Evolutionary conservation across 2,113 vertebrate species (phyloP), one percentile per base, ranked within the genome.

Genomic region (Lagenorhynchus albirostris): DNA sequence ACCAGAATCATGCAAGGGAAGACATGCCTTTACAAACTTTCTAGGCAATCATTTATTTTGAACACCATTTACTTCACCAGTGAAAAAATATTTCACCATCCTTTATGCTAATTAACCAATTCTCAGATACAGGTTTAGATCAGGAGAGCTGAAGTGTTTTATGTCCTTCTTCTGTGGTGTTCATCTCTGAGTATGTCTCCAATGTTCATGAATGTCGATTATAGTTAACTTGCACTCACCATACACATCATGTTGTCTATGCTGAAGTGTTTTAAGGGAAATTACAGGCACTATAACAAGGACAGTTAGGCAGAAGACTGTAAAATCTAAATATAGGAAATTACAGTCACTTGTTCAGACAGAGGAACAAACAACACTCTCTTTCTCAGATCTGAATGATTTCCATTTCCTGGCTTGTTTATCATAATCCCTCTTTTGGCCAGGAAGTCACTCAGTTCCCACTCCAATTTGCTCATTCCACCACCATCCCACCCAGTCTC

Each of bases 391-490:
- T 74, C 12, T 31, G 33, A 93, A 50, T 90, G 67, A 94, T 70
- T 86, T 26, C 33, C 13, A 20, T 71, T 55, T 82, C 36, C 53
- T 70, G 44, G 9, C 38, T 93, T 89, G 4, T 87, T 82, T 87
- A 81, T 96, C 81, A 31, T 31, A 76, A 87, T 29, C 18, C n/a
- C 33, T 41, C 81, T 67, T 65, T 53, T 9, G 4, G 21, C 20
- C 26, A 60, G 71, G 91, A 85, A 95, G 93, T 91, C 65, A 96
- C 53, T 65, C 71, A 62, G 21, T 71, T 95, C 67, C 65, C 25
- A 82, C 18, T 81, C 86, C 70, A 18, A 84, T 88, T 58, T 96
- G 41, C 3, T 89, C 77, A 91, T 85, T 92, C 50, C 2, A 38
- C 20, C 8, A 50, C 17, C 26, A 83, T 36, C 36, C 60, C 58